phyloP scores from a whole-genome alignment of 2,888 invertebrate species.

The Ypsolopha sequella region DNA sequence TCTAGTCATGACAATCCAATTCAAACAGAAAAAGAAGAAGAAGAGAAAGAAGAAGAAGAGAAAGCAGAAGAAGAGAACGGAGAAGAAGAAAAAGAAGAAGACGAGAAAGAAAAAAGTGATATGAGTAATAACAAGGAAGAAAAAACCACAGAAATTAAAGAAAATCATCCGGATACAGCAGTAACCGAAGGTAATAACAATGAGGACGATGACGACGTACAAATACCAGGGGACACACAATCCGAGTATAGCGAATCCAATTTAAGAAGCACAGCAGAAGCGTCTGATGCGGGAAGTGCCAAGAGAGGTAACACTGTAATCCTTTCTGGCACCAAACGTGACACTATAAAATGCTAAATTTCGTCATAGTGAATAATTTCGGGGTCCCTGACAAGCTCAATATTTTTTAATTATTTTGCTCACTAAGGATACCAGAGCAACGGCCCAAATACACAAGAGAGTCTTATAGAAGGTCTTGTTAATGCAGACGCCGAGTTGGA shows the following conservation, averaged over 20 bases:
- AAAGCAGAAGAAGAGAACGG: conserved; percentile 16
- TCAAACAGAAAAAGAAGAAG: conserved; percentile 5
- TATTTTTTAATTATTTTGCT: conserved; percentile 66
- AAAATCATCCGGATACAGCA: conserved; percentile 16
- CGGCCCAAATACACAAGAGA: conserved; percentile 57
- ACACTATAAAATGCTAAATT: conserved; percentile 47
- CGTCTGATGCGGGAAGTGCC: conserved; percentile 48
- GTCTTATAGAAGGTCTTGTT: conserved; percentile 61
- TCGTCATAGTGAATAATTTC: conserved; percentile 33
- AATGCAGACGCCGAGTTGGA: conserved; percentile 60
- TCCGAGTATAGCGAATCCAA: conserved; percentile 52
- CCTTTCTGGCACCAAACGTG: conserved; percentile 57
- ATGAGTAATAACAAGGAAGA: conserved; percentile 12
- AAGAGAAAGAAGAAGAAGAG: conserved; percentile 6
- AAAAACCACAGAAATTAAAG: conserved; percentile 11
- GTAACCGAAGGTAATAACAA: conserved; percentile 52
- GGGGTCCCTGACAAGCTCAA: conserved; percentile 66
- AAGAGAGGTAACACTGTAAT: conserved; percentile 54
- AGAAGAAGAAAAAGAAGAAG: conserved; percentile 14
- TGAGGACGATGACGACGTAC: conserved; percentile 69
- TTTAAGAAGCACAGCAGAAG: conserved; percentile 46
- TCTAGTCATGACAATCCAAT: conserved; percentile 9
- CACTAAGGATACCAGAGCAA: conserved; percentile 62
- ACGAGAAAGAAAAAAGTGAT: conserved; percentile 18
- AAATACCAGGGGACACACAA: conserved; percentile 57